Base-by-base conservation (phyloP, 64 coral and sea anemone species). In the Pocillopora verrucosa region DNA sequence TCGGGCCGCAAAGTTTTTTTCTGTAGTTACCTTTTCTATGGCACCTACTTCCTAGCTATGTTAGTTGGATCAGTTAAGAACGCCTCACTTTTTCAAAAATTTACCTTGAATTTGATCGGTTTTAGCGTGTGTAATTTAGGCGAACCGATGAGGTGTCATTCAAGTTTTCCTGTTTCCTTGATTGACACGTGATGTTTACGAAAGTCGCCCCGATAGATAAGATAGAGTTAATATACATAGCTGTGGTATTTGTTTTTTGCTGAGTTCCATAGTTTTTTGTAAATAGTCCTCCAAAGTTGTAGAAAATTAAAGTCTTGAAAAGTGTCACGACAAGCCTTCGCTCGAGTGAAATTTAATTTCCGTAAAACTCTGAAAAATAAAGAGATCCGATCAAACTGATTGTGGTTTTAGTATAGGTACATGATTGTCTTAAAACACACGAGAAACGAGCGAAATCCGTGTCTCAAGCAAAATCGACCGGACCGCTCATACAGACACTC, bases 61-160 rank as follows among this genome's bases (percentile, higher is more conserved):
- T 81, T 81, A 81, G 58, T 81, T 64, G 78, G 59, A 81, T 62
- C 24, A 81, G 59, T 61, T 81, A 81, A 81, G 78, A 81, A 81
- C 59, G 78, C 78, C 58, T 81, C 78, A 81, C 78, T 81, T 81
- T 81, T 81, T 81, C 78, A 81, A 81, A 81, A 81, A 62, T 81
- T 36, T 62, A 81, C 51, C 26, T 35, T 81, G 60, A 81, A 81
- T 81, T 81, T 81, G 78, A 81, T 81, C 78, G 59, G 58, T 81
- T 81, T 81, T 81, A 58, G 78, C 14, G 58, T 62, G 78, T 81
- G 78, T 81, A 24, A 81, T 58, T 81, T 81, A 64, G 61, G 59
- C 78, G 78, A 61, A 81, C n/a, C 58, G 51, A 81, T 62, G 61
- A 36, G 78, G 78, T 36, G 76, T 58, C 76, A 78, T 59, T 78